A percentile compares a stretch with the other conserved stretches of the same genome.
Evolutionary conservation across 1,140 invertebrate genomes (phyloP).

Genomic region (Dryas iulia): DNA sequence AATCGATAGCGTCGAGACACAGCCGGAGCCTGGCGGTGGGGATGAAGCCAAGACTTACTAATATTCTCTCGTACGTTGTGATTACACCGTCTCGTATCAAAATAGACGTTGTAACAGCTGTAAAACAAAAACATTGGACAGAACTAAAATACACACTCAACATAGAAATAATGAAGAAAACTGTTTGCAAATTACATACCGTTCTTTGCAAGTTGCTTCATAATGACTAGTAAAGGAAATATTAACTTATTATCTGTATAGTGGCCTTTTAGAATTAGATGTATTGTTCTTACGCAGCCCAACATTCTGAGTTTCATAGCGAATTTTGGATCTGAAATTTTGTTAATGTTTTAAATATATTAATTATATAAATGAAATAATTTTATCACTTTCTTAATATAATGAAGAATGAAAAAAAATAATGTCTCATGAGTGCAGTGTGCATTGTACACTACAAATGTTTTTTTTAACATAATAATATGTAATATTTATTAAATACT

Average conservation of each 20-base stretch:
- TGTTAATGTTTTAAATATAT: not conserved
- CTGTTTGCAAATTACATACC: constrained; percentile 56
- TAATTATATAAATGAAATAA: not conserved
- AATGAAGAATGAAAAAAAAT: too few relatives aligned
- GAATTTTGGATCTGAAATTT: constrained; percentile 83
- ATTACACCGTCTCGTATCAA: constrained; percentile 84
- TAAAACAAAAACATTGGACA: constrained; percentile 34
- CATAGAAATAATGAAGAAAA: not conserved
- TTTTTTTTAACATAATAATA: too few relatives aligned
- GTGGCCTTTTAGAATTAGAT: constrained; percentile 82
- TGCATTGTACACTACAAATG: too few relatives aligned
- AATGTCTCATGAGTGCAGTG: too few relatives aligned
- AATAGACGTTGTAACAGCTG: constrained; percentile 82
- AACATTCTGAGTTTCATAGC: constrained; percentile 81
- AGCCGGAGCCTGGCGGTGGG: constrained; percentile 83
- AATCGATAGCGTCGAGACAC: constrained; percentile 83
- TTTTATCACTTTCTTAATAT: too few relatives aligned
- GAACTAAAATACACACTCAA: constrained; percentile 4
- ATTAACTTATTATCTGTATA: constrained; percentile 82
- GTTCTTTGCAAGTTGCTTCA: constrained; percentile 84
- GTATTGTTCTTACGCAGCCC: constrained; percentile 82
- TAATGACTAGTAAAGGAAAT: constrained; percentile 82
- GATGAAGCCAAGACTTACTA: constrained; percentile 82
- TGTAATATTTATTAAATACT: too few relatives aligned
- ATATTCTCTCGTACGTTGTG: constrained; percentile 82